These are phyloP conservation scores for Psittacara wagleri DNA, from an alignment of 2,113 vertebrate genomes.

Conservation along the genomic window DNA sequence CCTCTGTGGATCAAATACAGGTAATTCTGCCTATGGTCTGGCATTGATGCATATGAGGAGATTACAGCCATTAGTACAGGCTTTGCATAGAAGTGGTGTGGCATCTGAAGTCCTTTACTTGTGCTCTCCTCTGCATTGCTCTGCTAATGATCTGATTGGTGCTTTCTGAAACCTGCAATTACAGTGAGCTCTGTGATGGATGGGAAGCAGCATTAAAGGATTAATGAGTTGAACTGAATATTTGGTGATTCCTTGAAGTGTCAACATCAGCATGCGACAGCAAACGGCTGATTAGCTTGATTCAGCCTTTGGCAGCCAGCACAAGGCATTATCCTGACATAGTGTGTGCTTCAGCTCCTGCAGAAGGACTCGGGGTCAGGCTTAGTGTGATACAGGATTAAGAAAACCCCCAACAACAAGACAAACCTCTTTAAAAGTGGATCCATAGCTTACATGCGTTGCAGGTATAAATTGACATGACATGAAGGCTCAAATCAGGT, in stretches of 20 bases:
- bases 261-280: not conserved
- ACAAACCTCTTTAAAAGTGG: not conserved
- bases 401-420: not conserved
- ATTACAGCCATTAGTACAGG: not conserved
- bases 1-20: not conserved
- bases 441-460: not conserved
- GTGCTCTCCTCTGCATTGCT: not conserved
- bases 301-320: not conserved
- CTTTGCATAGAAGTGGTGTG: not conserved
- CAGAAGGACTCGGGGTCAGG: not conserved
- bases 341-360: not conserved
- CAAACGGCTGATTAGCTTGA: not conserved
- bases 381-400: not conserved
- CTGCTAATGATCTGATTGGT: not conserved
- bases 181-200: not conserved
- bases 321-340: not conserved
- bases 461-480: not conserved
- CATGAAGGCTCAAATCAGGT: not conserved
- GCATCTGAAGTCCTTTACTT: not conserved
- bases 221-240: conserved; percentile 22
- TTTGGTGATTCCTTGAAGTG: conserved; percentile 21
- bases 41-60: not conserved
- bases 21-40: not conserved
- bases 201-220: conserved; percentile 12
- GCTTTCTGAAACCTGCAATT: conserved; percentile 23